A percentile compares a stretch with the other conserved stretches of the same genome.
These are phyloP conservation scores for Lerema accius DNA, from an alignment of 1,140 invertebrate genomes.

Conservation along the genomic window DNA sequence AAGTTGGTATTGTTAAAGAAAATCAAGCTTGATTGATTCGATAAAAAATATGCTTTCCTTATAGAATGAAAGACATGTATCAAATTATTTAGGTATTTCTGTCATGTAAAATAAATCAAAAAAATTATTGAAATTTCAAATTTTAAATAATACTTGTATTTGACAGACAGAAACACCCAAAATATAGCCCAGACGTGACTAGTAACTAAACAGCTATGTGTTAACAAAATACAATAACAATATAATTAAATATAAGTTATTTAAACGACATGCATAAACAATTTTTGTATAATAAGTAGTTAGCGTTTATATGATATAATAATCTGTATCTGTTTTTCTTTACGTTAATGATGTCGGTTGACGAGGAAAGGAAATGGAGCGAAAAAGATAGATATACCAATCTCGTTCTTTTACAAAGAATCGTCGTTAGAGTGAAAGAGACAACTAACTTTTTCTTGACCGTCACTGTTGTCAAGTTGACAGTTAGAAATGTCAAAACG, in stretches of 20 bases:
- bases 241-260: constrained; percentile 51
- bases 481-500: not conserved
- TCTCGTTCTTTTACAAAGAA: not conserved
- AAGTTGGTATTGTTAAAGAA: too few relatives aligned
- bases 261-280: constrained; percentile 64
- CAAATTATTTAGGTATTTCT: too few relatives aligned
- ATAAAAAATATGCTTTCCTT: too few relatives aligned
- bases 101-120: too few relatives aligned
- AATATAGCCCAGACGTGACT: not conserved
- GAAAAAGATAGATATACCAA: not conserved
- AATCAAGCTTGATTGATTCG: too few relatives aligned
- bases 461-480: not conserved
- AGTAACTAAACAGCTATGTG: constrained; percentile 13
- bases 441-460: not conserved
- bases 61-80: too few relatives aligned
- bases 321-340: constrained; percentile 41
- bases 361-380: not conserved
- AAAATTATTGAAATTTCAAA: too few relatives aligned
- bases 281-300: constrained; percentile 71
- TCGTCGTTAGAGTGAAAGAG: not conserved
- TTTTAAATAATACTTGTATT: too few relatives aligned
- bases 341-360: not conserved
- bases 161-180: not conserved
- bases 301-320: constrained; percentile 60
- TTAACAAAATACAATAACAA: constrained; percentile 36